A percentile compares a stretch with the other conserved stretches of the same genome.
Evolutionary conservation across 2,797 vertebrate species (phyloP).

Genomic region (Microtus obscurus): DNA sequence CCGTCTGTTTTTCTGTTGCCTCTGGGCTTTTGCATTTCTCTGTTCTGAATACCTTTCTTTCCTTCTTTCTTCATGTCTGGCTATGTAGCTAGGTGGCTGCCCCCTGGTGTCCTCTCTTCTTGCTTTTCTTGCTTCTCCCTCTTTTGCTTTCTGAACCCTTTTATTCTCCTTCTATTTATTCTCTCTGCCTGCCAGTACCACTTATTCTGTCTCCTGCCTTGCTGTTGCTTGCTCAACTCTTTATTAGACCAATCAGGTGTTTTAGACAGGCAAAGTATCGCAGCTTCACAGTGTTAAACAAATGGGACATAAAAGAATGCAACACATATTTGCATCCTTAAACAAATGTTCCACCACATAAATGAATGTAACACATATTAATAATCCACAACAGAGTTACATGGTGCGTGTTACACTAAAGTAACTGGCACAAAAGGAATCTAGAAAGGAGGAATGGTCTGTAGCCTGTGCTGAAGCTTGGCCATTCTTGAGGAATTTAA

Average conservation of each 20-base stretch:
- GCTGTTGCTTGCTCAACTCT: background rate
- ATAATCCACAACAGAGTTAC: background rate
- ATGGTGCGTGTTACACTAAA: background rate
- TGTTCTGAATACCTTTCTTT: background rate
- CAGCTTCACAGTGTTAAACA: background rate
- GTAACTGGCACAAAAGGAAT: constrained; percentile 1
- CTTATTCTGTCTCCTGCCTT: background rate
- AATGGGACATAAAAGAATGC: background rate
- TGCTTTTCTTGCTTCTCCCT: background rate
- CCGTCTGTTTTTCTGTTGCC: background rate
- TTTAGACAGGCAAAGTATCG: background rate
- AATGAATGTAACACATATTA: background rate
- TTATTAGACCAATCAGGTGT: background rate
- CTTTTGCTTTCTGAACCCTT: background rate
- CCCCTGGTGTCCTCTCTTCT: background rate
- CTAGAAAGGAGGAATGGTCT: background rate
- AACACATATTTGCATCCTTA: background rate
- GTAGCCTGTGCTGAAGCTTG: background rate
- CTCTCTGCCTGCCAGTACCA: background rate
- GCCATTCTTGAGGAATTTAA: background rate
- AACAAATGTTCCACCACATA: background rate
- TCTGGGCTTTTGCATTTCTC: background rate
- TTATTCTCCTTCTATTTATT: background rate
- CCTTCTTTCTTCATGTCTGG: background rate
- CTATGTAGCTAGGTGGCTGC: background rate